Base-by-base conservation (phyloP, 1,140 invertebrate species). In the Eumaeus atala region DNA sequence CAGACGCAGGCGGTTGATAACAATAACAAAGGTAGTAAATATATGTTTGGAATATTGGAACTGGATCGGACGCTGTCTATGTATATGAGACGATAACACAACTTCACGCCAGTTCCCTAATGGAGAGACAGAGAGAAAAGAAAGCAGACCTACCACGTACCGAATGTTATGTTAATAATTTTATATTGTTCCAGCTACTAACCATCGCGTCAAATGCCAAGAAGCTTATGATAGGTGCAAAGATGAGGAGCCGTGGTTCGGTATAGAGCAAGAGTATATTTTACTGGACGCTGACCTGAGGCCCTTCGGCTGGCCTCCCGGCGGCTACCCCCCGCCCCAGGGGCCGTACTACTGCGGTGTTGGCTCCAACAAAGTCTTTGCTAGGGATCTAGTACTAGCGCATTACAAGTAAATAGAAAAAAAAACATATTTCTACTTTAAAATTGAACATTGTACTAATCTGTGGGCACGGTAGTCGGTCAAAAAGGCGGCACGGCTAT, bases 191-290 rank as follows among this genome's bases (percentile, higher is more conserved):
- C n/a, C 51, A 17, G 28, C 51, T 35, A 47, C 51, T 1, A 54
- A 54, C n/a, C 38, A 54, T 47, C 38, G 51, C 21, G 42, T 44
- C 11, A 44, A 18, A 12, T 54, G 51, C 34, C 40, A 54, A 11
- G 51, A 54, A 34, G 14, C 42, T 12, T 54, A 42, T 42, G 40
- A 47, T 33, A 35, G 14, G 14, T 97, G 95, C 70, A 89, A 92
- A 12, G 91, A 95, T 59, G 88, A 92, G 37, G 91, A 95, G 50
- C 97, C 97, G 0, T 98, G 97, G 97, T 99, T 99, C 79, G 98
- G 97, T 0, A 96, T 95, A 54, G 91, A 92, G 78, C 89, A 90
- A 73, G 95, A 97, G 77, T 97, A 96, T 84, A 95, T 94, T 34
- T 90, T 97, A 57, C 78, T 96, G 11, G 95, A 96, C 72, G 88